Evolutionary conservation across 1,140 invertebrate genomes (phyloP), one percentile per base, ranked within the genome.

Genomic region (Coelopa frigida): DNA sequence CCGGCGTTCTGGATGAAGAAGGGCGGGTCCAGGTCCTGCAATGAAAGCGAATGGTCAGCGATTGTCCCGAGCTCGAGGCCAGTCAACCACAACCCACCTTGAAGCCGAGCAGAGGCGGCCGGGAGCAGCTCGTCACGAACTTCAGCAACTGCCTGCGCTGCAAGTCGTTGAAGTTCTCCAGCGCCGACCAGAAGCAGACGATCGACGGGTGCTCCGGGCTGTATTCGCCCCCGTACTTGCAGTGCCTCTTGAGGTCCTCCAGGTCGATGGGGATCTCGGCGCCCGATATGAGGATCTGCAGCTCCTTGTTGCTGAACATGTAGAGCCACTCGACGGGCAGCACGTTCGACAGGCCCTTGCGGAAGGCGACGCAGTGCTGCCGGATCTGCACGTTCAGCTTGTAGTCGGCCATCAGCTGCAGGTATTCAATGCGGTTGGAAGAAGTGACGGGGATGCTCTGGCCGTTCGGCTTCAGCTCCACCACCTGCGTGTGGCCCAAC

Each of bases 71-170:
- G n/a, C n/a, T n/a, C n/a, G n/a, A n/a, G n/a, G n/a, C n/a, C 15
- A 32, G 8, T 39, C 24, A 8, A 29, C 8, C 12, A 27, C 20
- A 33, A 48, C 37, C 49, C 70, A 87, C 91, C 80, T 94, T 97
- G 64, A 98, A 98, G 12, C 95, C 95, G 17, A 97, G 72, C n/a
- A 98, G 73, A 4, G 95, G 95, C n/a, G 94, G 92, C 54, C 93
- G 71, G 1, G 94, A 97, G 59, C 93, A 97, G 62, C 92, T 95
- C 1, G 95, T 98, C 5, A 97, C 93, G 78, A 98, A 98, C 70
- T 96, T 95, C 0, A 98, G 72, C 11, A 98, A 70, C 57, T 92
- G 84, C 42, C 91, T 75, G 43, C 85, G 83, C 63, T 96, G 86
- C 20, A 80, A 74, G 69, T 95, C 91, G 49, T 78, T 84, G 59